These are phyloP conservation scores for Sternarchorhynchus goeldii DNA, from an alignment of 2,797 vertebrate species.

Conservation along the genomic window DNA sequence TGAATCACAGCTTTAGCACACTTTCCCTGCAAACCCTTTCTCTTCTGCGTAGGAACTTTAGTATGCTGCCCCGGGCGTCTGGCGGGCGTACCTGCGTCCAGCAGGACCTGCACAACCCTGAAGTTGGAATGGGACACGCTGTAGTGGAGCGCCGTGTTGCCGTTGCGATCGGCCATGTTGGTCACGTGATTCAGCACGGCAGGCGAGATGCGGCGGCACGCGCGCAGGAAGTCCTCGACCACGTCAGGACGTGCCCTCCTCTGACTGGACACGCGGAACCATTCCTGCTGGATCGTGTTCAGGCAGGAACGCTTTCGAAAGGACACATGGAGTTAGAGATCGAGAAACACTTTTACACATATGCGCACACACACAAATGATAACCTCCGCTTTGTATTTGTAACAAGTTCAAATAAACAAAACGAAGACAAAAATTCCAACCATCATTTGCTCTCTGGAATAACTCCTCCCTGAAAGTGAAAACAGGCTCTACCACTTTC, in stretches of 20 bases:
- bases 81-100: conserved; percentile 82
- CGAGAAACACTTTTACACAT: background rate
- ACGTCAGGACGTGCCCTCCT: conserved; percentile 82
- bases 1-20: too few species aligned
- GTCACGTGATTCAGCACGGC: conserved; percentile 83
- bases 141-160: conserved; percentile 97
- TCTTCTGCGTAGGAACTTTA: too few species aligned
- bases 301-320: conserved; percentile 84
- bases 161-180: conserved; percentile 94
- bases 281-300: conserved; percentile 90
- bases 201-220: conserved; percentile 81
- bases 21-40: too few species aligned
- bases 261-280: conserved; percentile 95
- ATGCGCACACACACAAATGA: background rate
- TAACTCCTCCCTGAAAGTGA: conserved; percentile 15
- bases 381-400: background rate
- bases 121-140: conserved; percentile 98
- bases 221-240: conserved; percentile 84
- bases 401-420: background rate
- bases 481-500: conserved; percentile 40
- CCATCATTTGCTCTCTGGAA: background rate
- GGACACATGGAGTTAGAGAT: conserved; percentile 16
- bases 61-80: background rate
- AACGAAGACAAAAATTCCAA: background rate
- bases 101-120: conserved; percentile 86